These are phyloP conservation scores for Papilio polyxenes DNA, from an alignment of 1,140 invertebrate species.

Conservation along the genomic window DNA sequence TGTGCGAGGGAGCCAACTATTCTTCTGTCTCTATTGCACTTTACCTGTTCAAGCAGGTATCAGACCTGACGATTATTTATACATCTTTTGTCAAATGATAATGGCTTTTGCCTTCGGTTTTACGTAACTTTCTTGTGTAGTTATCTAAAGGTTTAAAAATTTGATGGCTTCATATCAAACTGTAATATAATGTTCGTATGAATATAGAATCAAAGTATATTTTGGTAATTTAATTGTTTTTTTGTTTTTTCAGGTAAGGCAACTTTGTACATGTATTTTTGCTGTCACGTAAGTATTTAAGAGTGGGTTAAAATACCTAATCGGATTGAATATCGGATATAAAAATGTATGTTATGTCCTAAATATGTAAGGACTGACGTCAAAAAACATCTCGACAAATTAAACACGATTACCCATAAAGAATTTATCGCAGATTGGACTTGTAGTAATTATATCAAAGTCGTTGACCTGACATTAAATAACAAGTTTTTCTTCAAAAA, in stretches of 20 bases:
- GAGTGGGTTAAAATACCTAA: neutral
- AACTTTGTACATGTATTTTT: neutral
- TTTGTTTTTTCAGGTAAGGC: neutral
- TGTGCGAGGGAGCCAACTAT: conserved; percentile 18
- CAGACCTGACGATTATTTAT: conserved; percentile 30
- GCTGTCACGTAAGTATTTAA: neutral
- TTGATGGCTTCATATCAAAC: neutral
- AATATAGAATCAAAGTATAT: no score
- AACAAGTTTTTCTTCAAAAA: conserved; percentile 12
- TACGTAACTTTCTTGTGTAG: neutral
- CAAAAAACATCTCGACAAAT: neutral
- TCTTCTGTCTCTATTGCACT: neutral
- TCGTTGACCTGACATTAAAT: conserved; percentile 24
- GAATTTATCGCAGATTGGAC: conserved; percentile 23
- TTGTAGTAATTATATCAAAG: conserved; percentile 16
- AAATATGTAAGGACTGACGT: conserved; percentile 7
- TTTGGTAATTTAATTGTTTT: neutral
- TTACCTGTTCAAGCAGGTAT: conserved; percentile 32
- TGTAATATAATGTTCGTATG: no score
- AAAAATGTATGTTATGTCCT: neutral
- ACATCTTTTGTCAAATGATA: conserved; percentile 22
- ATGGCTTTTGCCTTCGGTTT: conserved; percentile 1
- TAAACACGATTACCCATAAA: conserved; percentile 29
- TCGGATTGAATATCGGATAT: neutral
- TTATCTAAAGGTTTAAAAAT: neutral